phyloP scores from a whole-genome alignment of 92 coral and sea anemone genomes.

The Bergia puertoricense region DNA sequence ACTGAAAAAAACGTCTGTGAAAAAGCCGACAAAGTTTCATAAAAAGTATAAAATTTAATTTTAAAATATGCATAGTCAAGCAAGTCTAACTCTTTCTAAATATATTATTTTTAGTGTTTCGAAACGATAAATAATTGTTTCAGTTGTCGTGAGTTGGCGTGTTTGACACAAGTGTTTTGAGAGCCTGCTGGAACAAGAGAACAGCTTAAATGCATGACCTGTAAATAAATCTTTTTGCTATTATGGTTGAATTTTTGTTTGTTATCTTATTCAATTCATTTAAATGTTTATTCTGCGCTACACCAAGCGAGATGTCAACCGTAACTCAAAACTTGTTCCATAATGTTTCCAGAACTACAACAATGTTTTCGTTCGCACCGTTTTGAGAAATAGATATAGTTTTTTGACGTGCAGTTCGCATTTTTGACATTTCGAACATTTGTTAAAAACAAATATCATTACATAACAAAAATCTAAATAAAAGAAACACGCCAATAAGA shows the following conservation, averaged over 20 bases:
- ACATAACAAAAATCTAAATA: background rate
- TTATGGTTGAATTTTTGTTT: background rate
- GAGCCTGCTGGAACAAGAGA: background rate
- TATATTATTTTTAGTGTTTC: background rate
- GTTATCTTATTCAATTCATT: background rate
- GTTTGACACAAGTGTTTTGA: constrained; percentile 5
- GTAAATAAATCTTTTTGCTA: background rate
- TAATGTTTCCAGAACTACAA: constrained; percentile 12
- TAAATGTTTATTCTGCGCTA: background rate
- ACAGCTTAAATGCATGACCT: background rate
- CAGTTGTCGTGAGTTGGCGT: background rate
- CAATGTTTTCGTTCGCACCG: constrained; percentile 3
- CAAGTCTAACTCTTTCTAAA: background rate
- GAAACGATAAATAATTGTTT: background rate
- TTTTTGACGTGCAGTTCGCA: background rate
- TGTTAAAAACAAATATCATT: background rate
- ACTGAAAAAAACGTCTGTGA: background rate
- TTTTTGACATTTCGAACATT: background rate
- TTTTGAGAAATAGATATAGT: background rate
- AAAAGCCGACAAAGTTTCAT: too few relatives aligned
- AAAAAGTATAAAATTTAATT: background rate
- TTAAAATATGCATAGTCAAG: background rate
- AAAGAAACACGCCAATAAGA: background rate
- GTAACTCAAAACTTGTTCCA: background rate
- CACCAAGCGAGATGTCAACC: background rate